Base-by-base conservation (phyloP, 2,113 vertebrate genomes). In the Sialia sialis region DNA sequence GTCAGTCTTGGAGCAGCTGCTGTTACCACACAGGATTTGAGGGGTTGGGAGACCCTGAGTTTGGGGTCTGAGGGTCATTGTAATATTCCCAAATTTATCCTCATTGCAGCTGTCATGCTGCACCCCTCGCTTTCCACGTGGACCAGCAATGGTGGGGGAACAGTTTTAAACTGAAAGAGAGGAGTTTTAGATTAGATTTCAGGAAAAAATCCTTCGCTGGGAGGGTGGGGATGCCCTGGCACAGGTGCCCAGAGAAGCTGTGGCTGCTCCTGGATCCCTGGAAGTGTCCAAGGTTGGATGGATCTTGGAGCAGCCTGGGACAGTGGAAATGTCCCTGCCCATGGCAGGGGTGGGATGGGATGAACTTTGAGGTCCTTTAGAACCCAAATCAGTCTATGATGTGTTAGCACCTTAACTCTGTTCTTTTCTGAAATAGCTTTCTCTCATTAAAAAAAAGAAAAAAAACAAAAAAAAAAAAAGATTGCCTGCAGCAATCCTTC, bases 61-160 rank as follows among this genome's bases (percentile, higher is more conserved):
- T 51, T 3, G 2, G 13, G 48, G 34, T 38, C 4, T 2, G 11
- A 52, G 32, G 54, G 7, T 38, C 2, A 0, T 14, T 0, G 3
- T 22, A 36, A 21, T 4, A 10, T 8, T 60, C 39, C 10, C 21
- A 4, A 4, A 3, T 3, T 68, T 1, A 1, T 51, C 46, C 79
- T 48, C 55, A 9, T 44, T 44, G 27, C 30, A 62, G 46, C 49
- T 4, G 1, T 43, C 49, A n/a, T 1, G 1, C 5, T 52, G 36
- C 41, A 10, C 21, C 13, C 44, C 27, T 14, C 3, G n/a, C 63
- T 44, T 52, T 38, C 52, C 20, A 23, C 11, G 2, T 5, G 18
- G 69, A 10, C 9, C 9, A n/a, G n/a, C n/a, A 48, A 22, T 19
- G 41, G 22, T 23, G 26, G 22, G 26, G 16, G 38, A 51, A 16